Percentiles rank a stretch among this genome's conserved stretches.
These are phyloP conservation scores for Myotis pilosus DNA, from an alignment of 2,797 vertebrate species.

Conservation along the genomic window DNA sequence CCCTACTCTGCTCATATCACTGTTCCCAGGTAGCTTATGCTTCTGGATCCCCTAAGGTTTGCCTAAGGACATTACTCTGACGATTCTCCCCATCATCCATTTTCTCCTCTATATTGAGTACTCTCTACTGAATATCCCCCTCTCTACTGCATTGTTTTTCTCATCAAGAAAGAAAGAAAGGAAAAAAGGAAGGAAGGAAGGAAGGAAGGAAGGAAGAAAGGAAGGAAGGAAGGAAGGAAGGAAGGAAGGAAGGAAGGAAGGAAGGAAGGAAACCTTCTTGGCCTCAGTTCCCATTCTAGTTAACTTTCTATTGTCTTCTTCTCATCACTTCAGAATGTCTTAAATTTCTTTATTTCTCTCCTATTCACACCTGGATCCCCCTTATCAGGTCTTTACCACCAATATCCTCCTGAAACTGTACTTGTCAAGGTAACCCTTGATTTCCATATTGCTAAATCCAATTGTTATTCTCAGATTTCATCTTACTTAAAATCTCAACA, in stretches of 20 bases:
- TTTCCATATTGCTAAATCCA: background rate
- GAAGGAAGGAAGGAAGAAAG: background rate
- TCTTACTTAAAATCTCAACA: constrained; percentile 42
- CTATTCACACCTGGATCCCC: background rate
- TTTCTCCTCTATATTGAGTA: background rate
- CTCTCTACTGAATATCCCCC: background rate
- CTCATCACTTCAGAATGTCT: background rate
- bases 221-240: background rate
- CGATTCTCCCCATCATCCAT: background rate
- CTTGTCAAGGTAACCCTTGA: constrained; percentile 24
- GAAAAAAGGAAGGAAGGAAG: background rate
- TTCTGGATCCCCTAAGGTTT: background rate
- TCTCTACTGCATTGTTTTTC: background rate
- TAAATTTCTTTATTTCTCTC: background rate
- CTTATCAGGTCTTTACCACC: background rate
- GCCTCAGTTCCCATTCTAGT: background rate
- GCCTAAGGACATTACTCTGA: background rate
- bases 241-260: background rate
- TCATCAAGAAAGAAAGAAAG: background rate
- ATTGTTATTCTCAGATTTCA: background rate
- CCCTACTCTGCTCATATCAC: background rate
- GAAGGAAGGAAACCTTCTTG: background rate
- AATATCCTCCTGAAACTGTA: background rate
- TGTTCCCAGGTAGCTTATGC: background rate
- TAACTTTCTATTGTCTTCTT: constrained; percentile 28